These are phyloP conservation scores for Centropyge bicolor DNA, from an alignment of 2,797 vertebrate species.

Conservation along the genomic window DNA sequence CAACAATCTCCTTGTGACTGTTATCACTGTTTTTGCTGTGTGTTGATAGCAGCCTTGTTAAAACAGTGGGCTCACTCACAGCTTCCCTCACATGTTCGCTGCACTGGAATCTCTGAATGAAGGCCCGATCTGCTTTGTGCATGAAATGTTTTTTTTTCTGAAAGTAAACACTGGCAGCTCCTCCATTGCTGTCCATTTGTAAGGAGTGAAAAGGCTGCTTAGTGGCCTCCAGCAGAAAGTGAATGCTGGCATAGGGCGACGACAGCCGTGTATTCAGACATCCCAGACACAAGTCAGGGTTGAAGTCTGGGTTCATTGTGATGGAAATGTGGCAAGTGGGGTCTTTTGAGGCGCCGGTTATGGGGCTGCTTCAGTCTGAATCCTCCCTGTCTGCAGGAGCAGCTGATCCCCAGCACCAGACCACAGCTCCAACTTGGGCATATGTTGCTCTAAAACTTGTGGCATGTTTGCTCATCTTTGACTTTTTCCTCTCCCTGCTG, in stretches of 20 bases:
- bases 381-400: constrained; percentile 67
- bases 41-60: constrained; percentile 34
- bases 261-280: constrained; percentile 79
- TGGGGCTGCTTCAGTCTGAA: constrained; percentile 58
- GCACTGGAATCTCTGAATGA: constrained; percentile 35
- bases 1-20: constrained; percentile 60
- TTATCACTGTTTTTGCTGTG: constrained; percentile 38
- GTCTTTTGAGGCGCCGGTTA: constrained; percentile 79
- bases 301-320: constrained; percentile 87
- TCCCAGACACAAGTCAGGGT: constrained; percentile 86
- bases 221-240: constrained; percentile 73
- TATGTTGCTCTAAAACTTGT: constrained; percentile 25
- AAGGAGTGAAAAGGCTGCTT: constrained; percentile 73
- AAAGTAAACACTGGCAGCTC: constrained; percentile 74
- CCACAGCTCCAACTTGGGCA: constrained; percentile 33
- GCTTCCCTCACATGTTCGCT: constrained; percentile 25
- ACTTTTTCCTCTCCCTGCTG: background rate
- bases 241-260: constrained; percentile 76
- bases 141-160: constrained; percentile 72
- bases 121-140: constrained; percentile 63
- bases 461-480: background rate
- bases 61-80: constrained; percentile 51
- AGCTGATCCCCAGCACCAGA: constrained; percentile 70
- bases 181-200: constrained; percentile 60
- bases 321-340: constrained; percentile 86